Percentiles rank a stretch among this genome's conserved stretches.
These are phyloP conservation scores for Cricetomys ansorgei DNA, from an alignment of 2,113 vertebrate species.

Conservation along the genomic window DNA sequence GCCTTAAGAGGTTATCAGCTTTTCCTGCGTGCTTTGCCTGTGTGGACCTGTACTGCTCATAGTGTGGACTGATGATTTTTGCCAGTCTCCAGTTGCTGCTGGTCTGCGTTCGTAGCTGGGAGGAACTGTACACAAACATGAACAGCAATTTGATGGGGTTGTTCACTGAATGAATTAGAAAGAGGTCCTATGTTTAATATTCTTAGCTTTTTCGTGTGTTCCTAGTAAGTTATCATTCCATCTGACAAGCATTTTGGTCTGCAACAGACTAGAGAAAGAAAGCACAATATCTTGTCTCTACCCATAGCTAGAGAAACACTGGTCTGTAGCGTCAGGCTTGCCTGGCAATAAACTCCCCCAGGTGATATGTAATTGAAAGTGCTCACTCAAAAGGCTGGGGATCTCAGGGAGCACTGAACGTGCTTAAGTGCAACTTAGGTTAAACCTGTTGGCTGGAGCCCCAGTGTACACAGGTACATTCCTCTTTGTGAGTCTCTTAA, in stretches of 20 bases:
- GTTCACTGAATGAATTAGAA: background rate
- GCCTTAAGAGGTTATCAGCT: background rate
- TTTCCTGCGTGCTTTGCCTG: background rate
- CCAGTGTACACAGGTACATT: background rate
- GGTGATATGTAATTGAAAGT: conserved; percentile 17
- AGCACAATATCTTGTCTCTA: background rate
- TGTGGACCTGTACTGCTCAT: background rate
- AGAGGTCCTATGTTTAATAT: background rate
- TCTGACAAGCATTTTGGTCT: conserved; percentile 10
- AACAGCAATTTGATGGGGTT: background rate
- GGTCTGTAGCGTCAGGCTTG: background rate
- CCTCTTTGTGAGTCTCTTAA: background rate
- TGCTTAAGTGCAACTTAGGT: conserved; percentile 2
- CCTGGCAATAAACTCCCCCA: background rate
- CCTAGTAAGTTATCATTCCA: background rate
- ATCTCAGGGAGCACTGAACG: background rate
- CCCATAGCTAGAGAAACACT: background rate
- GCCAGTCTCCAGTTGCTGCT: background rate
- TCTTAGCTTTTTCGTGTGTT: conserved; percentile 19
- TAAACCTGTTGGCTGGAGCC: background rate
- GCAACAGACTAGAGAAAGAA: background rate
- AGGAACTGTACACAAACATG: background rate
- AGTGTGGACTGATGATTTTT: too few species aligned
- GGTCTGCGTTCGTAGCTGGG: background rate
- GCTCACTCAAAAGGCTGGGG: background rate